A percentile compares a stretch with the other conserved stretches of the same genome.
Evolutionary conservation across 2,113 vertebrate genomes (phyloP).

Genomic region (Ptilorrhoa leucosticta): DNA sequence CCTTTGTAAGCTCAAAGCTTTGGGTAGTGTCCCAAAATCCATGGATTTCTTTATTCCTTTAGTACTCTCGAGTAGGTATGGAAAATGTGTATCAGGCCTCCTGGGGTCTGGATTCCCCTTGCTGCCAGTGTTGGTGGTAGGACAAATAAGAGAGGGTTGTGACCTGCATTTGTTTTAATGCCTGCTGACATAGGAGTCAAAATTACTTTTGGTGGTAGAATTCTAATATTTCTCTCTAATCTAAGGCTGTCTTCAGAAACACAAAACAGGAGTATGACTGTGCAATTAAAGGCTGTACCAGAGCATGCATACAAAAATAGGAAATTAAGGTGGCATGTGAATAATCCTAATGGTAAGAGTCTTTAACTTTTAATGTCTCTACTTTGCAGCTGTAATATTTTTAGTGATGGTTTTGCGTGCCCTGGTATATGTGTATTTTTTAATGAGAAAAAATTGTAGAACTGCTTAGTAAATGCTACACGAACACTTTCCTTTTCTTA

Average conservation of each 20-base stretch:
- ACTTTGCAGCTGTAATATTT: background rate
- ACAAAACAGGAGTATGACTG: background rate
- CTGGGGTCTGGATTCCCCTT: background rate
- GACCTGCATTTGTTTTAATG: background rate
- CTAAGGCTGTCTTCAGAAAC: background rate
- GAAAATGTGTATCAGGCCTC: background rate
- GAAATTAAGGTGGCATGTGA: background rate
- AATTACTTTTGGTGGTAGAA: background rate
- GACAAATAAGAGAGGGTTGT: background rate
- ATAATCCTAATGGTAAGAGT: background rate
- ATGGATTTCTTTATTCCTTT: background rate
- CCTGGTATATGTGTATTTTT: background rate
- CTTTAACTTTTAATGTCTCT: background rate
- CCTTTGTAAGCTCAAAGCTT: background rate
- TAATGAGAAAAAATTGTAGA: background rate
- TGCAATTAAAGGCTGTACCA: background rate
- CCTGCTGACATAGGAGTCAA: background rate
- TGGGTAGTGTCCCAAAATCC: background rate
- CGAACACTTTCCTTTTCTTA: background rate
- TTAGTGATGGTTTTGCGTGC: background rate
- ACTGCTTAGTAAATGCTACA: background rate
- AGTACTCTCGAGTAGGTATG: rapidly evolving
- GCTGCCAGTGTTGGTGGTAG: background rate
- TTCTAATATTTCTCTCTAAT: background rate
- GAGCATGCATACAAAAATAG: background rate